Evolutionary conservation across 1,140 invertebrate genomes (phyloP), one percentile per base, ranked within the genome.

Genomic region (Oncopodura yosiiana): DNA sequence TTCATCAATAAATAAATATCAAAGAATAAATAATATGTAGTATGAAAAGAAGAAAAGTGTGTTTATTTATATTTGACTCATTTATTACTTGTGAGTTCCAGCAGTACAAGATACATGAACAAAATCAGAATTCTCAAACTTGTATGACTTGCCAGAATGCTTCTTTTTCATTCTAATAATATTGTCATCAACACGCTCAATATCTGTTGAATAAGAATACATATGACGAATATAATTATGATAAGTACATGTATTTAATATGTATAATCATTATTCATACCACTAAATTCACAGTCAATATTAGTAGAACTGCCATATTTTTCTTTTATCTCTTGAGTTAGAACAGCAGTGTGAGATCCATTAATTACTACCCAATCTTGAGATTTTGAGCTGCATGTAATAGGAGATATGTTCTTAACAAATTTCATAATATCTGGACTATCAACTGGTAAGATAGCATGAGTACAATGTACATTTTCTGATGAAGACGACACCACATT

Each of bases 401-500:
- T 71, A 42, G 76, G 75, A 3, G 74, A 69, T 16, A 78, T 74
- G 32, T 76, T 63, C 39, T 78, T 70, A 41, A 84, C 74, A 60
- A 80, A 83, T 66, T 77, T 77, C 73, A 79, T 79, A 48, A 87
- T 79, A 60, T 81, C 79, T 11, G 79, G 77, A 65, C 79, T 76
- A 59, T 77, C 73, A 37, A 84, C 63, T 3, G 81, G 77, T 19
- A 86, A 69, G 18, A 76, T 67, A 0, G 83, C 83, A 60, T 80
- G 74, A 41, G n/a, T n/a, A n/a, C n/a, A n/a, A n/a, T n/a, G n/a
- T n/a, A n/a, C n/a, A n/a, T n/a, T n/a, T n/a, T n/a, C n/a, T n/a
- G n/a, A n/a, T n/a, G n/a, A n/a, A n/a, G n/a, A n/a, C n/a, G n/a
- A n/a, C 76, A 77, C 62, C 83, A 86, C 14, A 73, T 74, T 21